phyloP scores from a whole-genome alignment of 1,140 invertebrate species.

The Lasioglossum baleicum region DNA sequence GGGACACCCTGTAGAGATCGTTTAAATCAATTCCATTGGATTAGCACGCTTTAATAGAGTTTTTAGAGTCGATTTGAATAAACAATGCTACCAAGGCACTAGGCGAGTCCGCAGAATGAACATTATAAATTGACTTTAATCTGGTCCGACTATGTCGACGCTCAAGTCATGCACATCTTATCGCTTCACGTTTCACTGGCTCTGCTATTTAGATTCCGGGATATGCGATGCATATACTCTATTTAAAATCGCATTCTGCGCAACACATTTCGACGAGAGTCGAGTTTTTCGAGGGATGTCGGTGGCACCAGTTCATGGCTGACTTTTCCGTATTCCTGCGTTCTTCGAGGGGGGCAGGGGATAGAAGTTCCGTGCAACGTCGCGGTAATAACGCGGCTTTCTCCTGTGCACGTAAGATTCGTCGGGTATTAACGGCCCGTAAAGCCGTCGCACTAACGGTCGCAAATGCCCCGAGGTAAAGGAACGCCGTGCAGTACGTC shows the following conservation, averaged over 20 bases:
- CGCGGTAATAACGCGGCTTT: slow-evolving; percentile 34
- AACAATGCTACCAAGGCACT: background rate
- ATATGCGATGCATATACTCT: background rate
- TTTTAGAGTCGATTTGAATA: background rate
- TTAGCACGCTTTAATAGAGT: too few species aligned
- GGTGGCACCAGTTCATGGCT: background rate
- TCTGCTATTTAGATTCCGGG: background rate
- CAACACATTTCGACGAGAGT: background rate
- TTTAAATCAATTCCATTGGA: too few species aligned
- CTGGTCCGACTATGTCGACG: too few species aligned
- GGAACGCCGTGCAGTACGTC: slow-evolving; percentile 31
- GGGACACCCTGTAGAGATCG: too few species aligned
- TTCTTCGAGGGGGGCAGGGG: background rate
- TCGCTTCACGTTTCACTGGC: background rate
- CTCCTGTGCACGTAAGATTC: slow-evolving; percentile 39
- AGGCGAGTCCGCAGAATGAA: background rate
- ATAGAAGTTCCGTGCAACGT: slow-evolving; percentile 31
- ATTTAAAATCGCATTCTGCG: background rate
- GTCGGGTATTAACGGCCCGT: slow-evolving; percentile 42
- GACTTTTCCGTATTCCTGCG: slow-evolving; percentile 11
- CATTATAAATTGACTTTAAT: background rate
- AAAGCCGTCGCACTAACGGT: slow-evolving; percentile 42
- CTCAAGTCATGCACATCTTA: background rate
- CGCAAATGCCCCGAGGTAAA: slow-evolving; percentile 43
- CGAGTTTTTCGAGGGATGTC: background rate